Evolutionary conservation across 2,888 invertebrate genomes (phyloP).

Genomic region (Carcina quercana): DNA sequence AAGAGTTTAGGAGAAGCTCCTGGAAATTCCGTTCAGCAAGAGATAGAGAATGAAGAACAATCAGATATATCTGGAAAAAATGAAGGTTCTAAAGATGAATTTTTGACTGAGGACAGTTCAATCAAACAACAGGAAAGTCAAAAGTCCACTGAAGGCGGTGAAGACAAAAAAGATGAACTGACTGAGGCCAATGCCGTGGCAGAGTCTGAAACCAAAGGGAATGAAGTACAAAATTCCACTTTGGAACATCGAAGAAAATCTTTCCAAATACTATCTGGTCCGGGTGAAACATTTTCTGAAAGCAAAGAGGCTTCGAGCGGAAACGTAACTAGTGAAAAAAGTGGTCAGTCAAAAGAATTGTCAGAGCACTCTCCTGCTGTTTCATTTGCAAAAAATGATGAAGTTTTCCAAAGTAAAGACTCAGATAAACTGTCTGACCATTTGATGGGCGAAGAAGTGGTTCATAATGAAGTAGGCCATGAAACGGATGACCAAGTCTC

Average conservation of each 20-base stretch:
- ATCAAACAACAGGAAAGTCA: slow-evolving; percentile 7
- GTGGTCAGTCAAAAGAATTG: slow-evolving; percentile 43
- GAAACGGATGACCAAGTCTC: slow-evolving; percentile 30
- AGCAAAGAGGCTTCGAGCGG: slow-evolving; percentile 37
- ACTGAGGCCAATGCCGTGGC: slow-evolving; percentile 13
- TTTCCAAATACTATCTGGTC: slow-evolving; percentile 60
- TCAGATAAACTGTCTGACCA: slow-evolving; percentile 38
- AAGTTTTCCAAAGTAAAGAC: slow-evolving; percentile 51
- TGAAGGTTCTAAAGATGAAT: slow-evolving; percentile 6
- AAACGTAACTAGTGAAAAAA: slow-evolving; percentile 41
- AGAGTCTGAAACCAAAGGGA: slow-evolving; percentile 21
- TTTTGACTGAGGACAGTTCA: slow-evolving; percentile 8
- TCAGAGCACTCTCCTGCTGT: slow-evolving; percentile 51
- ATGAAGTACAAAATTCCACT: slow-evolving; percentile 23
- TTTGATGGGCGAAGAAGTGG: slow-evolving; percentile 54
- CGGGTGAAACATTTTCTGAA: slow-evolving; percentile 32
- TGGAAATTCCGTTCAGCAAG: slow-evolving; percentile 11
- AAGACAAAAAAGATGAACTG: slow-evolving; percentile 19
- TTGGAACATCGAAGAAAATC: slow-evolving; percentile 53
- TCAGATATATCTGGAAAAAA: slow-evolving; percentile 6
- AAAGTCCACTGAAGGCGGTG: slow-evolving; percentile 12
- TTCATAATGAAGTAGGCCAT: slow-evolving; percentile 28
- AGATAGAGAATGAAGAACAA: slow-evolving; percentile 16
- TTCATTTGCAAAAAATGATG: slow-evolving; percentile 58
- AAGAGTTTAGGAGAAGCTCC: no score